phyloP scores from a whole-genome alignment of 2,797 vertebrate species.

The Vultur gryphus region DNA sequence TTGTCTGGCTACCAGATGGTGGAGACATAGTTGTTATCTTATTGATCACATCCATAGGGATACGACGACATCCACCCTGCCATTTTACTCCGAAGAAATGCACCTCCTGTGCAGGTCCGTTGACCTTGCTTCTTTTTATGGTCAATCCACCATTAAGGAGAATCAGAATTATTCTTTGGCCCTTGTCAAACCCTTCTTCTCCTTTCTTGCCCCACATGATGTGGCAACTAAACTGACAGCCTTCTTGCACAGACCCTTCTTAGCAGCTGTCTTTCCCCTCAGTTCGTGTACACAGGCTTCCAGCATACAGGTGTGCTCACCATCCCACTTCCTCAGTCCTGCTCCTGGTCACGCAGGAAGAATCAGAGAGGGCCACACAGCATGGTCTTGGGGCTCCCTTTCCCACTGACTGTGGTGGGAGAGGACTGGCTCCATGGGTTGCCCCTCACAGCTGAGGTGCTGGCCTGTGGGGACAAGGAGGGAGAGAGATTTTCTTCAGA shows the following conservation, averaged over 20 bases:
- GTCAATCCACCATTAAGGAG: background rate
- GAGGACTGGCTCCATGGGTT: background rate
- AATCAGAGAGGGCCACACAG: background rate
- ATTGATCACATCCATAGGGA: background rate
- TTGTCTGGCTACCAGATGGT: background rate
- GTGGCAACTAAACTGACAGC: background rate
- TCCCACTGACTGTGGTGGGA: background rate
- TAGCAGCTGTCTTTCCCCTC: background rate
- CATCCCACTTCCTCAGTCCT: background rate
- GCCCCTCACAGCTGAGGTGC: background rate
- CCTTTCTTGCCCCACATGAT: background rate
- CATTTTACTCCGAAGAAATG: background rate
- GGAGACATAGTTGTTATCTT: background rate
- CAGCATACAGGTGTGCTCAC: background rate
- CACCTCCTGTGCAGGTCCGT: too few species aligned
- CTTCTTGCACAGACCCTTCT: background rate
- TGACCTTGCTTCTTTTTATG: too few species aligned
- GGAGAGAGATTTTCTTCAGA: background rate
- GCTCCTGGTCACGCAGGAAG: background rate
- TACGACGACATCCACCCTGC: background rate
- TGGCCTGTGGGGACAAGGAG: background rate
- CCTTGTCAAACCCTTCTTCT: too few species aligned
- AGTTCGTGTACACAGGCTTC: background rate
- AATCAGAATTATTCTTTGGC: background rate
- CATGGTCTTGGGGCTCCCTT: background rate